These are phyloP conservation scores for Drosophila prolongata DNA, from an alignment of 2,888 invertebrate species.

Conservation along the genomic window DNA sequence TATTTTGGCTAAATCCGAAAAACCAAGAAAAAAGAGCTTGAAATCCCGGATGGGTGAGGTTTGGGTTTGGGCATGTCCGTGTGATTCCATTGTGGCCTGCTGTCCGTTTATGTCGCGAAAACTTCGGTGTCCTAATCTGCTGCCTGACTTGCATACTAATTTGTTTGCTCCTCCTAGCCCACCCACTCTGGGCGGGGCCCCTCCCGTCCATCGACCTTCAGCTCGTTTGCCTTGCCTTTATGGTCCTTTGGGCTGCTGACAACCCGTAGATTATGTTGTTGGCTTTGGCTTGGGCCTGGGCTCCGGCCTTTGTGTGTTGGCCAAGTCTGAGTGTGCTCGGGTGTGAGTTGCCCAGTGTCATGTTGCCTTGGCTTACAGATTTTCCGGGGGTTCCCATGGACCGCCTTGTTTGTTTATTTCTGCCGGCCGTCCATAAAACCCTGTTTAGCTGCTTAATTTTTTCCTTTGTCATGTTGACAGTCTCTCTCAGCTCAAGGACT, in stretches of 20 bases:
- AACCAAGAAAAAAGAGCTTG: constrained; percentile 29
- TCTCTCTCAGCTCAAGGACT: constrained; percentile 59
- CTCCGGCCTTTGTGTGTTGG: constrained; percentile 48
- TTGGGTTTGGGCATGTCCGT: background rate
- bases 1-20: constrained; percentile 51
- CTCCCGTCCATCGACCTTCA: constrained; percentile 15
- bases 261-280: constrained; percentile 80
- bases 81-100: constrained; percentile 22
- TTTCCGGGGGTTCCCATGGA: constrained; percentile 52
- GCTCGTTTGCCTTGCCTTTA: constrained; percentile 58
- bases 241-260: constrained; percentile 71
- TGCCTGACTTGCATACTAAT: constrained; percentile 79
- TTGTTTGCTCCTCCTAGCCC: constrained; percentile 62
- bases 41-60: constrained; percentile 23
- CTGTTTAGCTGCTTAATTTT: constrained; percentile 79
- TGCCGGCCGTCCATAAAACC: constrained; percentile 60
- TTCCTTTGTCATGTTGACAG: constrained; percentile 78
- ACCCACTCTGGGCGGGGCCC: constrained; percentile 11
- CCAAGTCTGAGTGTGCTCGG: constrained; percentile 40
- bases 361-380: constrained; percentile 71
- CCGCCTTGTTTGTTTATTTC: constrained; percentile 64
- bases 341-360: constrained; percentile 50
- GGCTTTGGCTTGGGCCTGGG: constrained; percentile 66
- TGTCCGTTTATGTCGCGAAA: constrained; percentile 77
- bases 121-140: constrained; percentile 81